Evolutionary conservation across 1,140 invertebrate species (phyloP), one percentile per base, ranked within the genome.

Genomic region (Drosophila arawakana): DNA sequence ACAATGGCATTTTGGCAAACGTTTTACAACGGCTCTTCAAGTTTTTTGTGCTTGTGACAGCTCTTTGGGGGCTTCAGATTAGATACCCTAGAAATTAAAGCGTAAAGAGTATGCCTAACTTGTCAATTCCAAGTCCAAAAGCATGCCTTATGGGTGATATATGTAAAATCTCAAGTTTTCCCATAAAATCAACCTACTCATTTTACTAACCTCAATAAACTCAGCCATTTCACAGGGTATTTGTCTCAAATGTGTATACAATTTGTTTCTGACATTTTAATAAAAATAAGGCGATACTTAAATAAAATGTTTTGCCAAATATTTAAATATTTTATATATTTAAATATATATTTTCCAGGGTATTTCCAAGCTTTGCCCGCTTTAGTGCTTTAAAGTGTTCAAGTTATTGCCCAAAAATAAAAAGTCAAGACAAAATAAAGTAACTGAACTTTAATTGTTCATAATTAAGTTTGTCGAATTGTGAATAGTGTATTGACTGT

Each of bases 381-480:
- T 6, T 6, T 2, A 10, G 6, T 44, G 15, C 37, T 41, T 49
- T 21, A 30, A 8, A 35, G 34, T 54, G n/a, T 61, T 67, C 15
- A 66, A 69, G 70, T 34, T 57, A 78, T 79, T 76, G 78, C 73
- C 73, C 73, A 80, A 73, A 83, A 70, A 76, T 75, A 79, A 71
- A 43, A 78, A 73, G 39, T 9, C 37, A 25, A 49, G 63, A 61
- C 44, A 62, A 59, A 70, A 65, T 69, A 65, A 78, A 76, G 72
- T 76, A 88, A 86, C 83, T 86, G 83, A 86, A 88, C 83, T 82
- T 82, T 88, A 88, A 82, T 88, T 88, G 80, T 82, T 82, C 72
- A 86, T 86, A 86, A 86, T 86, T 86, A 86, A 86, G 82, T 86
- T 88, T 82, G 82, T 86, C 73, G 68, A 67, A 85, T 76, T 75